phyloP scores from a whole-genome alignment of 2,113 vertebrate species.

The Polypterus senegalus region DNA sequence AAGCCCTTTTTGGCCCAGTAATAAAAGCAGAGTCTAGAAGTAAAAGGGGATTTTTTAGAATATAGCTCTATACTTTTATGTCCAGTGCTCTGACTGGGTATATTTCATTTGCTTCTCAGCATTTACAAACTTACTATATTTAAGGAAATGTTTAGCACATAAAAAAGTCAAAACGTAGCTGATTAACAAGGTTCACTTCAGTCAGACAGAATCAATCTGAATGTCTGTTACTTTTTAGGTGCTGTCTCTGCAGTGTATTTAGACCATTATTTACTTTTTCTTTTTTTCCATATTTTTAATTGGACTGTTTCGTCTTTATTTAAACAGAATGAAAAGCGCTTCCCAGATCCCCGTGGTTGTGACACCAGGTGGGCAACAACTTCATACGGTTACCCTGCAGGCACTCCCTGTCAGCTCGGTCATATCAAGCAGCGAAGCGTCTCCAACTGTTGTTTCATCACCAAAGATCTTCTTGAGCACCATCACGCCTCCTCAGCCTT shows the following conservation, averaged over 20 bases:
- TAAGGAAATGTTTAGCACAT: no score
- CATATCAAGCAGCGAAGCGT: constrained; percentile 54
- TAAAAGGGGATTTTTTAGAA: background rate
- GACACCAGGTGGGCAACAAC: constrained; percentile 52
- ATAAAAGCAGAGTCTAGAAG: no score
- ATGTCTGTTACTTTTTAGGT: no score
- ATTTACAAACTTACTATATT: background rate
- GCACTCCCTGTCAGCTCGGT: constrained; percentile 67
- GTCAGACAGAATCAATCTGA: no score
- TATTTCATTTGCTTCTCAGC: background rate
- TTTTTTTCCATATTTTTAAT: background rate
- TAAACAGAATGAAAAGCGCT: constrained; percentile 51
- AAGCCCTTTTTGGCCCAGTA: no score
- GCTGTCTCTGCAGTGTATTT: no score
- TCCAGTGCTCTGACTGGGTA: background rate
- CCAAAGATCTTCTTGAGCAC: constrained; percentile 69
- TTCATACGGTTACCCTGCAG: constrained; percentile 66
- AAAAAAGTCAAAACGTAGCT: no score
- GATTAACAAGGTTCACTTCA: no score
- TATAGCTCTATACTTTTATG: background rate
- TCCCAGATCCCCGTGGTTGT: constrained; percentile 62
- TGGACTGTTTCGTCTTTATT: background rate
- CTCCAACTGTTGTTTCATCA: constrained; percentile 27
- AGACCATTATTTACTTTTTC: background rate
- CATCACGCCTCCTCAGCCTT: constrained; percentile 56